Conservation (phyloP, 2,888 invertebrate genomes). For the Ectemnius cavifrons region DNA sequence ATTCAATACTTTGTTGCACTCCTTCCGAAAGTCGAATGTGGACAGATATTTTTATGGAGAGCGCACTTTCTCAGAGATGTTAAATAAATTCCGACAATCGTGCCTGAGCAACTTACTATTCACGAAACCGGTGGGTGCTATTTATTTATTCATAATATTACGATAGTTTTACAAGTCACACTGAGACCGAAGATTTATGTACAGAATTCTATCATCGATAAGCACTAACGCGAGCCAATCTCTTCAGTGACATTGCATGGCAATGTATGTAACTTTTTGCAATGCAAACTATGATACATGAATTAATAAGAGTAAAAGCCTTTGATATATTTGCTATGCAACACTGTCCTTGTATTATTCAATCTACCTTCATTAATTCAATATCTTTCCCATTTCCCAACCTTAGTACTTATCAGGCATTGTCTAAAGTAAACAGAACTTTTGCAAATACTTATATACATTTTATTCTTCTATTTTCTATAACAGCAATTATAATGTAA, state of each 20-base stretch:
- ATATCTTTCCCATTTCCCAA: too few relatives aligned
- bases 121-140: conserved; percentile 45
- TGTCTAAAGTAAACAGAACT: too few relatives aligned
- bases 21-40: too few relatives aligned
- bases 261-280: conserved; percentile 25
- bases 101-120: conserved; percentile 27
- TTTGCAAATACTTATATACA: background rate
- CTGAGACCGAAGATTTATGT: conserved; percentile 12
- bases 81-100: conserved; percentile 10
- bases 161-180: conserved; percentile 5
- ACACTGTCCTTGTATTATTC: background rate
- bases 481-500: conserved; percentile 39
- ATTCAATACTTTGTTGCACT: too few relatives aligned
- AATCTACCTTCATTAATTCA: background rate
- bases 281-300: conserved; percentile 26
- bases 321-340: conserved; percentile 25
- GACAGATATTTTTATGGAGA: background rate
- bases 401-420: too few relatives aligned
- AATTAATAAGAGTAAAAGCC: conserved; percentile 28
- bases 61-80: background rate
- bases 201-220: conserved; percentile 21
- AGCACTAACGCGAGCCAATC: conserved; percentile 14
- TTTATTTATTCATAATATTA: conserved; percentile 61
- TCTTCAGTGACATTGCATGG: conserved; percentile 27
- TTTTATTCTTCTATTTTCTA: conserved; percentile 19